Base-by-base conservation (phyloP, 2,888 invertebrate species). In the Campopleginae sp. region DNA sequence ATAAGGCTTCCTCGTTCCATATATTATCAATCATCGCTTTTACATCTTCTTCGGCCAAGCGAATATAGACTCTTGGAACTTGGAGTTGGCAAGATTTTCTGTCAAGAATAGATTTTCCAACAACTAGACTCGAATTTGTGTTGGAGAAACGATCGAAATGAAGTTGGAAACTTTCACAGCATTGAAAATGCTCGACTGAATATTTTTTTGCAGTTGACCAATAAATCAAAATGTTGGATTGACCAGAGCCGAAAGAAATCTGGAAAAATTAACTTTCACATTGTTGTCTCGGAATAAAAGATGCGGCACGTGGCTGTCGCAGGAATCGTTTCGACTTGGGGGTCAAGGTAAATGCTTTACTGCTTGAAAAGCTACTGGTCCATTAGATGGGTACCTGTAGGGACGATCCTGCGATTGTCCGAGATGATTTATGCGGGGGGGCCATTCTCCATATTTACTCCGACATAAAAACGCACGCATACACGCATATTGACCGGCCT, bases 21-120 rank as follows among this genome's bases (percentile, higher is more conserved):
- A 71, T 85, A 74, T 77, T 82, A 85, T 82, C 72, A 85, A 85
- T 85, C 82, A 82, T 74, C 85, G 80, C 82, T 85, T 85, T 82
- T 85, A 85, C 80, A 86, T 83, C 85, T 86, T 86, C 82, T 51
- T 66, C 65, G 46, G 61, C 38, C 23, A 58, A 44, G 61, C 46
- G n/a, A n/a, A 68, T 48, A 23, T 51, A 46, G 23, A n/a, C 14
- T 14, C 27, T 14, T 1, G 6, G 14, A 6, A 58, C 12, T 27
- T 4, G 5, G 14, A 27, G 6, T 58, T 58, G 2, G 1, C 1
- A 14, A 27, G 27, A 58, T 58, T 27, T 27, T 27, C 12, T 14
- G 27, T 58, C 6, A 14, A 5, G 14, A 27, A 27, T 27, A 27
- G 14, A 58, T 14, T 0, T 0, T 5, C 12, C 10, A 58, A 58